phyloP scores from a whole-genome alignment of 2,888 invertebrate genomes.

The Anticlea derivata region DNA sequence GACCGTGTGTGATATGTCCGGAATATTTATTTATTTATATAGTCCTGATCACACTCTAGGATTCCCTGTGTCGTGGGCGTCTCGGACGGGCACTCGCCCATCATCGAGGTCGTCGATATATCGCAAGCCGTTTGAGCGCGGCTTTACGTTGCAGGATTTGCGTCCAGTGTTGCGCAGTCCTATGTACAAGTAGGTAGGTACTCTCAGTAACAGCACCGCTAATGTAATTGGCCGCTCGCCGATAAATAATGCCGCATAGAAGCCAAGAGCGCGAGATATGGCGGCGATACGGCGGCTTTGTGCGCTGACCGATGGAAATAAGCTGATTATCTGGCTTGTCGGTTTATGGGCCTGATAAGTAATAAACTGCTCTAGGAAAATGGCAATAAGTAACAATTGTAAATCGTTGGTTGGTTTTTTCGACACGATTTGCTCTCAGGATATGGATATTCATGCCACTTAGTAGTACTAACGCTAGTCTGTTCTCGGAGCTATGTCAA shows the following conservation, averaged over 20 bases:
- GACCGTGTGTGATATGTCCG: too few relatives aligned
- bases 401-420: too few relatives aligned
- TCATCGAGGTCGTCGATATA: too few relatives aligned
- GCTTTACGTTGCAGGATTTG: neutral
- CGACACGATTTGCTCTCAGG: too few relatives aligned
- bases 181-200: slow-evolving; percentile 20
- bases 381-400: neutral
- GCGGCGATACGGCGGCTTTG: slow-evolving; percentile 18
- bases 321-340: slow-evolving; percentile 7
- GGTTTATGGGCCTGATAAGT: neutral
- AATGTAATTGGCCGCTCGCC: slow-evolving; percentile 46
- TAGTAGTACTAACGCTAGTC: too few relatives aligned
- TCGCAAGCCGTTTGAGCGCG: too few relatives aligned
- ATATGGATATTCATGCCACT: too few relatives aligned
- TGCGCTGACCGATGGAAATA: slow-evolving; percentile 21
- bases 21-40: too few relatives aligned
- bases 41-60: too few relatives aligned
- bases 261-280: slow-evolving; percentile 28
- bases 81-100: too few relatives aligned
- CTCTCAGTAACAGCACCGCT: slow-evolving; percentile 32
- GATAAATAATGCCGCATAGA: slow-evolving; percentile 43
- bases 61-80: too few relatives aligned
- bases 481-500: too few relatives aligned
- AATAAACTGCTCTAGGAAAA: slow-evolving; percentile 8
- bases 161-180: slow-evolving; percentile 7